Evolutionary conservation across 2,797 vertebrate species (phyloP), one percentile per base, ranked within the genome.

Genomic region (Danio aesculapii): DNA sequence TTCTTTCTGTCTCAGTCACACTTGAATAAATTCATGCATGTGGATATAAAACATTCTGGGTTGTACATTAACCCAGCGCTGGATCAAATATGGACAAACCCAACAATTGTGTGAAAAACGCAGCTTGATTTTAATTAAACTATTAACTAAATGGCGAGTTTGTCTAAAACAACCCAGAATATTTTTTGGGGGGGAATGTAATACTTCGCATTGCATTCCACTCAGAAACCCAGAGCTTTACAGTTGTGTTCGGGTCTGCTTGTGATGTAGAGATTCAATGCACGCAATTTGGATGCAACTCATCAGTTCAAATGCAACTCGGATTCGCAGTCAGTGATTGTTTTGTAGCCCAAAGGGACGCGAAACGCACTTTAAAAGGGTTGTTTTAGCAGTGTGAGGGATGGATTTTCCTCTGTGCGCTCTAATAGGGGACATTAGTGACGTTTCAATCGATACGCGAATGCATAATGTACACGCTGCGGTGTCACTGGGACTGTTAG

Each of bases 401-500:
- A 75, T 85, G 75, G 77, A 83, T 90, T 91, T 90, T 43, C 86
- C 73, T 82, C 79, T 75, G 52, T 64, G 39, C 30, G 30, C 30
- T 30, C 30, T 79, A 86, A 80, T 86, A 72, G 83, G 77, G 68
- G 55, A 59, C 91, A 90, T 92, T 92, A 91, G 84, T 87, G 89
- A 85, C 85, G 87, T 78, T 82, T 75, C 81, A 87, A 92, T 93
- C 92, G 88, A 91, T 92, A 82, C 50, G 63, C 13, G 62, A 8
- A 11, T 50, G 14, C 30, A 30, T 30, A 30, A 30, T 30, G 30
- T 30, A 30, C 30, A 83, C 79, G 75, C 12, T 21, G 19, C 67
- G 30, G 50, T 79, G 21, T 41, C 62, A 17, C 66, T 69, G 39
- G 44, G 46, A 67, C 2, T 41, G n/a, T 21, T 8, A 4, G 1